These are phyloP conservation scores for Plemyria rubiginata DNA, from an alignment of 2,888 invertebrate species.

Conservation along the genomic window DNA sequence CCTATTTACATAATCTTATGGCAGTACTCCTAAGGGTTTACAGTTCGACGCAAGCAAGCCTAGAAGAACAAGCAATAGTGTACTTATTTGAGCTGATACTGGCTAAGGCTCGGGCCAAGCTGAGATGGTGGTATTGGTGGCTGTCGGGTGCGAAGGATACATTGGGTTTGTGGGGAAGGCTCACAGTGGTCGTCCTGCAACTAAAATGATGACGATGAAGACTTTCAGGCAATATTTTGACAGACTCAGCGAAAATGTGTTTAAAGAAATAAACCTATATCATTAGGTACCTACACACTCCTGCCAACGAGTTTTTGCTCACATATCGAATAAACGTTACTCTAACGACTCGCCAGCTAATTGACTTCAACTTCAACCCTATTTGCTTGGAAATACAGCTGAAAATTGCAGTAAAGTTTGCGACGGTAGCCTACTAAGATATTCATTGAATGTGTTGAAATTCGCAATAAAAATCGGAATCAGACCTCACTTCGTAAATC, in stretches of 20 bases:
- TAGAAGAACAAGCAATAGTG: too few relatives aligned
- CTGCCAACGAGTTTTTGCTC: conserved; percentile 22
- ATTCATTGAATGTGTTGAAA: conserved; percentile 62
- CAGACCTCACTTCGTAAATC: conserved; percentile 48
- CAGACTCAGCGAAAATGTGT: conserved; percentile 9
- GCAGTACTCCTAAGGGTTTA: too few relatives aligned
- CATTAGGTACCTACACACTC: conserved; percentile 15
- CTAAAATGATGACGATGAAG: background rate
- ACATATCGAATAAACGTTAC: conserved; percentile 31
- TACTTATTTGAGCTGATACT: too few relatives aligned
- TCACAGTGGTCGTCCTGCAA: background rate
- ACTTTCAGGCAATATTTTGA: background rate
- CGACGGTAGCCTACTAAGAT: conserved; percentile 51
- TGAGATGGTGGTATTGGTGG: too few relatives aligned
- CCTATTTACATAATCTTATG: too few relatives aligned
- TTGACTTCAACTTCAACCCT: conserved; percentile 16
- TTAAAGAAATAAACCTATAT: conserved; percentile 14
- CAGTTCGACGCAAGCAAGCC: too few relatives aligned
- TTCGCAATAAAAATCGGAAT: conserved; percentile 50
- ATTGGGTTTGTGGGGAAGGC: too few relatives aligned
- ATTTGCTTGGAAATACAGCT: background rate
- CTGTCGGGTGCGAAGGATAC: too few relatives aligned
- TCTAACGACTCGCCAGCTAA: conserved; percentile 25
- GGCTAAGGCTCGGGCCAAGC: too few relatives aligned
- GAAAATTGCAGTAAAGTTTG: conserved; percentile 22